These are phyloP conservation scores for Caenorhabditis japonica DNA, from an alignment of 2,888 invertebrate species.

Conservation along the genomic window DNA sequence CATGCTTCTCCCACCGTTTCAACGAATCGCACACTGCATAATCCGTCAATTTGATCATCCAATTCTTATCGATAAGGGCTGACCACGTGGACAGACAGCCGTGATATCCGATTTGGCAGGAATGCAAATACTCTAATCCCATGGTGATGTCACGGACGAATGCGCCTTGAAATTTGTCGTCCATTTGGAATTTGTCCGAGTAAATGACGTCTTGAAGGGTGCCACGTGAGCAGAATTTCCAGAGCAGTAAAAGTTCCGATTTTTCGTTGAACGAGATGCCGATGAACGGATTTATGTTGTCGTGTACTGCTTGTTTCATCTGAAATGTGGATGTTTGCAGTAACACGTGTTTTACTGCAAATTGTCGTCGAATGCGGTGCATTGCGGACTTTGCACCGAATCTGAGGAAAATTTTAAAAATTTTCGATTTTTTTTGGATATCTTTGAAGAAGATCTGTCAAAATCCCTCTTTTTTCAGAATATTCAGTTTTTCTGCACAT, in stretches of 20 bases:
- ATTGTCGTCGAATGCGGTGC: neutral
- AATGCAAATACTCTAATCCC: conserved; percentile 68
- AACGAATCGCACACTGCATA: conserved; percentile 59
- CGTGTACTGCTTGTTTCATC: conserved; percentile 91
- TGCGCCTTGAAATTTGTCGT: conserved; percentile 64
- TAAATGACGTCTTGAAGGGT: conserved; percentile 64
- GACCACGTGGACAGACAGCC: conserved; percentile 61
- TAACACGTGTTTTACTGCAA: neutral
- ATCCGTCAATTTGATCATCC: conserved; percentile 65
- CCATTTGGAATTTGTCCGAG: conserved; percentile 61
- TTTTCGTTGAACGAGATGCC: conserved; percentile 80
- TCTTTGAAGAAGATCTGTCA: no score
- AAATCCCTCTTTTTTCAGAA: no score
- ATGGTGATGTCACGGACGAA: conserved; percentile 63
- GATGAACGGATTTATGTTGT: conserved; percentile 95
- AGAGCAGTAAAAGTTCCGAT: conserved; percentile 60
- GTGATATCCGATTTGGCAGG: conserved; percentile 60
- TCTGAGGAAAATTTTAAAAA: no score
- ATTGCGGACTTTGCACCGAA: no score
- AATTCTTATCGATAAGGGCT: conserved; percentile 63
- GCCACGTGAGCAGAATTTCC: conserved; percentile 59
- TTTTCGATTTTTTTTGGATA: no score
- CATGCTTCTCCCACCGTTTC: conserved; percentile 62
- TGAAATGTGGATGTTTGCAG: conserved; percentile 58
- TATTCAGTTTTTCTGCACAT: no score